Evolutionary conservation across 1,140 invertebrate species (phyloP).

Genomic region (Tetramorium alpestre): DNA sequence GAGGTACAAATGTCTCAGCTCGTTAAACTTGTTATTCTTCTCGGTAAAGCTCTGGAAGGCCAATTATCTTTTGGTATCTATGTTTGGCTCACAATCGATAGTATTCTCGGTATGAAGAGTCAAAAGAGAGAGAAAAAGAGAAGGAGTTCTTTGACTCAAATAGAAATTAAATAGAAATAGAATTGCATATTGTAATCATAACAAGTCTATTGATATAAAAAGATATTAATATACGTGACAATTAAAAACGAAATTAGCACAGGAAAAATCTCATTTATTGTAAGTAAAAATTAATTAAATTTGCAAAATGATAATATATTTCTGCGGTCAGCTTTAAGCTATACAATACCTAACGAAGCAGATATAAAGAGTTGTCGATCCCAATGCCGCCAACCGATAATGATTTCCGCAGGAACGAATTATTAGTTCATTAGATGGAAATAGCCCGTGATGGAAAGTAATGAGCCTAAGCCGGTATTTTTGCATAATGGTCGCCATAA

Average conservation of each 20-base stretch:
- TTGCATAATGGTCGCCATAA: constrained; percentile 73
- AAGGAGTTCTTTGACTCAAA: neutral
- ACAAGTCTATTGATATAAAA: neutral
- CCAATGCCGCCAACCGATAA: constrained; percentile 56
- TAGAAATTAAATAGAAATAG: neutral
- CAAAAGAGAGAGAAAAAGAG: neutral
- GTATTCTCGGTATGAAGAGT: neutral
- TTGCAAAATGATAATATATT: constrained; percentile 8
- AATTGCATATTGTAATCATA: neutral
- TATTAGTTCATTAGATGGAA: constrained; percentile 72
- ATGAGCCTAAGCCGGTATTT: constrained; percentile 66
- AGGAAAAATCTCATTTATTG: neutral
- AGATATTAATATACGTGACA: neutral
- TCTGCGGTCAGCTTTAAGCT: neutral
- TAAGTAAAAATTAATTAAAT: neutral
- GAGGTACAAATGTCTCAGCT: constrained; percentile 74
- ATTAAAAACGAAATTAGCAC: neutral
- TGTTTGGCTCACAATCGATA: constrained; percentile 38
- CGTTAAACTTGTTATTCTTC: constrained; percentile 75
- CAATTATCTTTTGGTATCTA: constrained; percentile 64
- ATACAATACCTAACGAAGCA: constrained; percentile 5
- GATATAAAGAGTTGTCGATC: constrained; percentile 24
- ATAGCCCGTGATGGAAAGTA: constrained; percentile 65
- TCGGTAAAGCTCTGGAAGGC: constrained; percentile 55
- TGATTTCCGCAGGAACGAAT: constrained; percentile 71